Evolutionary conservation across 2,113 vertebrate genomes (phyloP), one percentile per base, ranked within the genome.

Genomic region (Calypte anna): DNA sequence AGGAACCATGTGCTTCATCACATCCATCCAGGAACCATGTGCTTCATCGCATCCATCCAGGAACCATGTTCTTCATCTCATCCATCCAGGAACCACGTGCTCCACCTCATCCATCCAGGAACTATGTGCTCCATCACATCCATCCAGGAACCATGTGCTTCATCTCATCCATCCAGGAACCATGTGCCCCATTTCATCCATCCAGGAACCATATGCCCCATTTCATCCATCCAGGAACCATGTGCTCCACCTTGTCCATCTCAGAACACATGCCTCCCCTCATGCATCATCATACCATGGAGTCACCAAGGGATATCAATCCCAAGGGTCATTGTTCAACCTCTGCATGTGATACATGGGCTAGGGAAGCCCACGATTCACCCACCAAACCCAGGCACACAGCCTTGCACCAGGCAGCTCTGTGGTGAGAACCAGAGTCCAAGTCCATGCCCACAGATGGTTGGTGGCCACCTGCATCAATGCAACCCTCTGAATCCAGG

Each of bases 401-500:
- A 9, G 4, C 22, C n/a, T 50, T 20, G 15, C 0, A 3, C 36
- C 11, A 57, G 50, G 27, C 12, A 57, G 40, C 61, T 33, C 28
- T 54, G 46, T 36, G 48, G 16, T 73, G 48, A 28, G 48, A 85
- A n/a, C 11, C 31, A 63, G 43, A 63, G 44, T 16, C 24, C 58
- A 66, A 78, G 61, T 22, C 48, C 36, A 24, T 5, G 14, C 18
- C 33, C 70, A 67, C 8, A 36, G 43, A 46, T 3, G 21, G 30
- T 18, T 33, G 48, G 10, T 31, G 48, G 72, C 30, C 53, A 46
- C 27, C 28, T n/a, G n/a, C 17, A 82, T 1, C 31, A 36, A 21
- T 13, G 11, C 62, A 91, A 25, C 0, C 0, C 13, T 25, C n/a
- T 2, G 3, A 79, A 33, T 22, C 12, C n/a, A 23, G 61, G 6